A percentile compares a stretch with the other conserved stretches of the same genome.
Conservation (phyloP, 2,888 invertebrate genomes). For the Drosophila paranaensis region DNA sequence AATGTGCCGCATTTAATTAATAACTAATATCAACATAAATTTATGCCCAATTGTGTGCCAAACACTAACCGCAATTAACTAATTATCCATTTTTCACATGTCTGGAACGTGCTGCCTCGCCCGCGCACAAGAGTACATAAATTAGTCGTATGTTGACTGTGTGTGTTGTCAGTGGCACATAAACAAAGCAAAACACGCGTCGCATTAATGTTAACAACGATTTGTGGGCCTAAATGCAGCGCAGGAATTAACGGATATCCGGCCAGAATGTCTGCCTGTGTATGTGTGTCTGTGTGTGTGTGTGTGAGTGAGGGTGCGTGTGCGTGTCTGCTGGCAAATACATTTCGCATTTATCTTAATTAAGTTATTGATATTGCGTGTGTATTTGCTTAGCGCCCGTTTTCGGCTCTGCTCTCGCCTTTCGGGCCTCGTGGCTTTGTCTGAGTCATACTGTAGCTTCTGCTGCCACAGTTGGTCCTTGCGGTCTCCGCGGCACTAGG, state of each 20-base stretch:
- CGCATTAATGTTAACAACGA: conserved; percentile 68
- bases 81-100: conserved; percentile 78
- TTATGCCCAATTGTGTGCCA: conserved; percentile 42
- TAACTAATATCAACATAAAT: conserved; percentile 66
- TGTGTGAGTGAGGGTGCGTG: conserved; percentile 24
- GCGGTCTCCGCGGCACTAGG: conserved; percentile 3
- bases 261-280: conserved; percentile 25
- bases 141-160: conserved; percentile 44
- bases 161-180: conserved; percentile 39
- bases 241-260: conserved; percentile 62
- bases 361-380: conserved; percentile 80
- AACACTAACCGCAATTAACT: conserved; percentile 72
- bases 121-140: conserved; percentile 46
- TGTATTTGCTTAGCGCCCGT: conserved; percentile 44
- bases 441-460: conserved; percentile 32
- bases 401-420: conserved; percentile 11
- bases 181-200: conserved; percentile 75
- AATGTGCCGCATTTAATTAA: conserved; percentile 68
- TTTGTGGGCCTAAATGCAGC: conserved; percentile 50
- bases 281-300: not conserved
- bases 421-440: conserved; percentile 10
- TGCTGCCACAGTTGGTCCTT: not conserved
- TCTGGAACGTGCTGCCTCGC: conserved; percentile 41
- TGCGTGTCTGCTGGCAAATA: conserved; percentile 59
- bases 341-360: conserved; percentile 80